Base-by-base conservation (phyloP, 2,888 invertebrate genomes). In the Nipponacmea schrenckii region DNA sequence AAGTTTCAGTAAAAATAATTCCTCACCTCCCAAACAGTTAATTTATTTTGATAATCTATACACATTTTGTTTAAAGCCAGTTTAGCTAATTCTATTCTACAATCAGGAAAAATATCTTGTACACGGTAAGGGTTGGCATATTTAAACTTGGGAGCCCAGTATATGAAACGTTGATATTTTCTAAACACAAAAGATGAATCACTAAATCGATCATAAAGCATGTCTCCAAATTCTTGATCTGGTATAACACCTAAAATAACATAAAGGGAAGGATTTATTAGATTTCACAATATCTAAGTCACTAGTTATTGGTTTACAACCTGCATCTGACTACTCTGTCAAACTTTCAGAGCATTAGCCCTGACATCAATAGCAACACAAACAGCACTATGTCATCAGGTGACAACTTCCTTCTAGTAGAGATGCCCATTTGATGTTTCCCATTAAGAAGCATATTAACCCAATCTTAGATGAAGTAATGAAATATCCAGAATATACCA, bases 141-240 rank as follows among this genome's bases (percentile, higher is more conserved):
- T 85, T 93, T 95, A 86, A 99, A 96, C 88, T 98, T 99, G 0
- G 98, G 97, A 90, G 92, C 89, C 92, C 92, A 93, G 82, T 92
- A 92, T 80, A 91, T 85, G 91, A 91, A 91, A 56, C 92, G 87
- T 67, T 88, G 89, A 72, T 87, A 89, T 76, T 91, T 91, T 62
- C 88, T 86, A 69, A 90, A 86, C 0, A 90, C 91, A 78, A 90
- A 89, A 0, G 94, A 94, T 71, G 89, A 84, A 77, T 93, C 90
- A 0, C 98, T 98, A 90, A 98, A 99, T 66, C 94, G 92, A 83
- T 94, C 94, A 0, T 94, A 84, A 12, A 99, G 90, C 89, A 96
- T 93, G 69, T 92, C 91, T 85, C 96, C 94, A 91, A 95, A 92
- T 89, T 98, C 96, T 72, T 92, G 91, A 88, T 99, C 98, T 0